phyloP scores from a whole-genome alignment of 1,140 invertebrate genomes.

The Tetramorium alpestre region DNA sequence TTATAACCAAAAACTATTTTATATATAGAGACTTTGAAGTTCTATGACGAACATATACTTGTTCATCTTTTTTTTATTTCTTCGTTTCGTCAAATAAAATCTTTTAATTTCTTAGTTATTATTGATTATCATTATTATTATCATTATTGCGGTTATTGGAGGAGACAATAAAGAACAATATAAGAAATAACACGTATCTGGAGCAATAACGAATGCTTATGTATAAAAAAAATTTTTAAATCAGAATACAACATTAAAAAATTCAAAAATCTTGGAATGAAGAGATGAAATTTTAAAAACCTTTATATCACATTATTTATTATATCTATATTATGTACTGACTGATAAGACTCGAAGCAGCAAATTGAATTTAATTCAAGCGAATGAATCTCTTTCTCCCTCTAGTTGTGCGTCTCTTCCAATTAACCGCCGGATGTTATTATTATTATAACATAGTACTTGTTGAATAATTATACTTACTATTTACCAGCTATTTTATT shows the following conservation, averaged over 20 bases:
- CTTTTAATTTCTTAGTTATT: slow-evolving; percentile 64
- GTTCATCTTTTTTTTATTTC: slow-evolving; percentile 60
- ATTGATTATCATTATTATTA: slow-evolving; percentile 73
- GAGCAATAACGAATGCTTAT: background rate
- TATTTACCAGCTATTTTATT: slow-evolving; percentile 82
- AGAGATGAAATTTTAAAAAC: background rate
- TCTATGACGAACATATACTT: slow-evolving; percentile 50
- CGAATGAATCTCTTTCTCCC: slow-evolving; percentile 1
- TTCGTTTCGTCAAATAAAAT: slow-evolving; percentile 53
- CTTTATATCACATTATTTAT: background rate
- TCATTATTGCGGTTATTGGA: slow-evolving; percentile 74
- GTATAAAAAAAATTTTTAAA: background rate
- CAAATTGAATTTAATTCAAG: slow-evolving; percentile 44
- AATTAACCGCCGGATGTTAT: slow-evolving; percentile 76
- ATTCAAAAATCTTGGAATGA: background rate
- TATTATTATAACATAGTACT: slow-evolving; percentile 79
- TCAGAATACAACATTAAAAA: background rate
- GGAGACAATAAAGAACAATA: slow-evolving; percentile 36
- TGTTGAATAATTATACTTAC: slow-evolving; percentile 84
- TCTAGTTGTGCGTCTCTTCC: slow-evolving; percentile 41
- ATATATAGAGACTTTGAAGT: slow-evolving; percentile 61
- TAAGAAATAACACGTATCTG: slow-evolving; percentile 6
- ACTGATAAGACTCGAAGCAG: background rate
- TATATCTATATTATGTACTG: background rate
- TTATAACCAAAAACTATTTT: slow-evolving; percentile 73